phyloP scores from a whole-genome alignment of 2,797 vertebrate species.

The Xerus rutilus region DNA sequence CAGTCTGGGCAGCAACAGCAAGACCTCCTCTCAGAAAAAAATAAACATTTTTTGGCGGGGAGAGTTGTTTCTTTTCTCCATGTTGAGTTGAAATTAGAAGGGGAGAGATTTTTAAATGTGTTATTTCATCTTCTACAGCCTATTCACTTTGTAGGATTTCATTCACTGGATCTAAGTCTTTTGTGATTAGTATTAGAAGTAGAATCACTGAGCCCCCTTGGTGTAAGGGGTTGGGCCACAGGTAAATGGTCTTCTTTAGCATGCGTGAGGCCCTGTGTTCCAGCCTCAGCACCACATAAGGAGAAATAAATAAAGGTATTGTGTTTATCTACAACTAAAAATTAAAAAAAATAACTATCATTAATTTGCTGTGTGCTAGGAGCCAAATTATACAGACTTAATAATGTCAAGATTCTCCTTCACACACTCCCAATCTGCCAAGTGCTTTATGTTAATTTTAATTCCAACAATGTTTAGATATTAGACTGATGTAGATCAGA shows the following conservation, averaged over 20 bases:
- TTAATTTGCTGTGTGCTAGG: conserved; percentile 33
- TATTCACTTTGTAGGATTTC: conserved; percentile 24
- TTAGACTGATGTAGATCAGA: background rate
- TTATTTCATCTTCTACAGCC: conserved; percentile 18
- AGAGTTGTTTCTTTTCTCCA: background rate
- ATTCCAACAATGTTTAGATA: background rate
- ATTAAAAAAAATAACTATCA: background rate
- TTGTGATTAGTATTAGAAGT: background rate
- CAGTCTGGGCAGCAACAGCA: no score
- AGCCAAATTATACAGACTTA: background rate
- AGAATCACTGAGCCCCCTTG: background rate
- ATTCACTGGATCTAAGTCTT: background rate
- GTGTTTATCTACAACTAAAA: no score
- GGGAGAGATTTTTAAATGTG: background rate
- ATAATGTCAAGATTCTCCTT: background rate
- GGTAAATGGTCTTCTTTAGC: background rate
- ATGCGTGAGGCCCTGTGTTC: no score
- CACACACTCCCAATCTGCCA: background rate
- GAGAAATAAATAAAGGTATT: no score
- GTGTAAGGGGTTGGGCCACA: background rate
- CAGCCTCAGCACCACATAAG: no score
- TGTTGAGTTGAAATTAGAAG: conserved; percentile 5
- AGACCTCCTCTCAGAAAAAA: background rate
- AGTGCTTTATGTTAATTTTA: conserved; percentile 40
- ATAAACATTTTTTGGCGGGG: background rate